A percentile compares a stretch with the other conserved stretches of the same genome.
Conservation (phyloP, 2,888 invertebrate species). For the Cynaeus angustus region DNA sequence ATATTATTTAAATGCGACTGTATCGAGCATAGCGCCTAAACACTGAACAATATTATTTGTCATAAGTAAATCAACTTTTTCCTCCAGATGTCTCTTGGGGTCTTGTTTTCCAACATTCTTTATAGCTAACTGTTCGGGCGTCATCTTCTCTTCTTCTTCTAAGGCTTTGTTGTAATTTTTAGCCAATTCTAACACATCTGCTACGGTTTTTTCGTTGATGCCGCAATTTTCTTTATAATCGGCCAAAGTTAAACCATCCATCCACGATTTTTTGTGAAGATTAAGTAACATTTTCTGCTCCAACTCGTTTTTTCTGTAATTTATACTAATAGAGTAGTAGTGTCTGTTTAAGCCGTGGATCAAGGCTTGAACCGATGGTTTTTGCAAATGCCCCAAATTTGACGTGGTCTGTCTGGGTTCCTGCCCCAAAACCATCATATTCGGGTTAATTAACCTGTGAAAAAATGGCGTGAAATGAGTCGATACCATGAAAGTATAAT, state of each 20-base stretch:
- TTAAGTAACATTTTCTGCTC: constrained; percentile 99
- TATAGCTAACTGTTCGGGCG: constrained; percentile 98
- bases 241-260: constrained; percentile 93
- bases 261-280: constrained; percentile 99
- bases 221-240: constrained; percentile 95
- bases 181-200: constrained; percentile 97
- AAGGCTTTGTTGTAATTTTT: constrained; percentile 94
- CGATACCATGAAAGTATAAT: constrained; percentile 1
- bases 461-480: constrained; percentile 3
- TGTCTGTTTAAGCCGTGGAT: constrained; percentile 99
- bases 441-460: constrained; percentile 94
- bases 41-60: constrained; percentile 98
- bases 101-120: constrained; percentile 99
- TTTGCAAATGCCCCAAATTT: constrained; percentile 98
- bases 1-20: constrained; percentile 88
- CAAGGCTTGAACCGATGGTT: constrained; percentile 98
- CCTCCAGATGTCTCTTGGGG: constrained; percentile 99
- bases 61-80: constrained; percentile 98
- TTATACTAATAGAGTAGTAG: constrained; percentile 99
- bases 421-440: constrained; percentile 99
- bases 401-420: constrained; percentile 99
- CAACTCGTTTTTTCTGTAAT: constrained; percentile 98
- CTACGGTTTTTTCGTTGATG: constrained; percentile 94
- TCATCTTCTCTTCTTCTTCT: constrained; percentile 99
- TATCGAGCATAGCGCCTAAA: constrained; percentile 97